Conservation (phyloP, 2,113 vertebrate genomes). For the Aspiorhynchus laticeps region DNA sequence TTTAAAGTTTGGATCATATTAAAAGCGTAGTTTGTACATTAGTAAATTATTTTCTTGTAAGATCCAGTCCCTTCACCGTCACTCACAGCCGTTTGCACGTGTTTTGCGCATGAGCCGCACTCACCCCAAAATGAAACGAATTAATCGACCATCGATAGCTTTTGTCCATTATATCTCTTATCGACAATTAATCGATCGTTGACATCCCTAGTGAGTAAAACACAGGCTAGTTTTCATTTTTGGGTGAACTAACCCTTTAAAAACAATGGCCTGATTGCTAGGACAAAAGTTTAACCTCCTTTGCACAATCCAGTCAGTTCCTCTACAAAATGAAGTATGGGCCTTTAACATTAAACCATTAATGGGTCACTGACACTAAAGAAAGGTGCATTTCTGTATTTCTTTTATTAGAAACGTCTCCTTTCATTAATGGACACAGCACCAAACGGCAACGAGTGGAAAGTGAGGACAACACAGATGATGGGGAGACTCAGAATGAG, state of each 20-base stretch:
- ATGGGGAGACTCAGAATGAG: conserved; percentile 46
- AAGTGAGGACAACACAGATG: conserved; percentile 50
- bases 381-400: background rate
- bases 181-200: too few species aligned
- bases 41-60: too few species aligned
- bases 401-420: conserved; percentile 58
- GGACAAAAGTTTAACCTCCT: background rate
- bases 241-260: background rate
- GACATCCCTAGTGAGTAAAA: too few species aligned
- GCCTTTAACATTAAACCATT: background rate
- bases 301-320: background rate
- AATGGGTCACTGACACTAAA: background rate
- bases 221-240: too few species aligned
- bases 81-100: too few species aligned
- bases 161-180: too few species aligned
- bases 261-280: background rate
- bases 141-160: too few species aligned
- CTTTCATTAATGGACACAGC: conserved; percentile 71
- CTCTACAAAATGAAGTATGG: background rate
- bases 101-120: too few species aligned
- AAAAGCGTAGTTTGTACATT: too few species aligned
- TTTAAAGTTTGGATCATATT: too few species aligned
- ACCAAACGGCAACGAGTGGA: conserved; percentile 57
- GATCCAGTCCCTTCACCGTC: too few species aligned
- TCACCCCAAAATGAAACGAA: too few species aligned